phyloP scores from a whole-genome alignment of 2,797 vertebrate species.

The Pseudopleuronectes americanus region DNA sequence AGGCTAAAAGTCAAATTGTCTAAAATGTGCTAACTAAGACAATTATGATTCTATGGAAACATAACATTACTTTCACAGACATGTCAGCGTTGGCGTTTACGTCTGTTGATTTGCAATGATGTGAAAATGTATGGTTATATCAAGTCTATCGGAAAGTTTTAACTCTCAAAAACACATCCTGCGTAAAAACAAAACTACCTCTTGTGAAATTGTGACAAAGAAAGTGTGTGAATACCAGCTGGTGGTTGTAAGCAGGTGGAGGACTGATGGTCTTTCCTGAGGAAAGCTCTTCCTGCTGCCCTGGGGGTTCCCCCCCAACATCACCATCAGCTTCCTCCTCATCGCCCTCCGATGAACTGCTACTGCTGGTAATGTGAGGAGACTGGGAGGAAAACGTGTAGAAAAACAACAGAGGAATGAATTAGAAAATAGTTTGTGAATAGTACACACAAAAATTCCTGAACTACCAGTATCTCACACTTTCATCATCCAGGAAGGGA shows the following conservation, averaged over 20 bases:
- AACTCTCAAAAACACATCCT: too few relatives aligned
- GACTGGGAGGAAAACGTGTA: slow-evolving; percentile 44
- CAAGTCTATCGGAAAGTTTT: too few relatives aligned
- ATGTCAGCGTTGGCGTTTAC: too few relatives aligned
- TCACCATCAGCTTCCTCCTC: slow-evolving; percentile 92
- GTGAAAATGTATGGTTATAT: too few relatives aligned
- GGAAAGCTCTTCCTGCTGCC: slow-evolving; percentile 81
- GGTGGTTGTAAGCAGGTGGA: slow-evolving; percentile 91
- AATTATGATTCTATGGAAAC: too few relatives aligned
- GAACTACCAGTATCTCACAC: slow-evolving; percentile 20
- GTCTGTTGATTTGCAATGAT: too few relatives aligned
- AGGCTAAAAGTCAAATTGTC: too few relatives aligned
- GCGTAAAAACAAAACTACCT: not conserved
- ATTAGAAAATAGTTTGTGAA: slow-evolving; percentile 16
- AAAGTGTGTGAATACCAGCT: slow-evolving; percentile 84
- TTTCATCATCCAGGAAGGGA: slow-evolving; percentile 50
- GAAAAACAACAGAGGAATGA: slow-evolving; percentile 1
- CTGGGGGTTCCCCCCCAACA: slow-evolving; percentile 83
- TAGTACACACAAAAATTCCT: slow-evolving; percentile 17
- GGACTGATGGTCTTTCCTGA: slow-evolving; percentile 87
- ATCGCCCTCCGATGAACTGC: slow-evolving; percentile 94
- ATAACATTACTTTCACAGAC: too few relatives aligned
- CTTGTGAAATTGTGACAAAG: not conserved
- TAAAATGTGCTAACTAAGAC: too few relatives aligned
- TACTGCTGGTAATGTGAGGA: slow-evolving; percentile 84